Percentiles rank a stretch among this genome's conserved stretches.
These are phyloP conservation scores for Drosophila chauvacae DNA, from an alignment of 1,140 invertebrate species.

Conservation along the genomic window DNA sequence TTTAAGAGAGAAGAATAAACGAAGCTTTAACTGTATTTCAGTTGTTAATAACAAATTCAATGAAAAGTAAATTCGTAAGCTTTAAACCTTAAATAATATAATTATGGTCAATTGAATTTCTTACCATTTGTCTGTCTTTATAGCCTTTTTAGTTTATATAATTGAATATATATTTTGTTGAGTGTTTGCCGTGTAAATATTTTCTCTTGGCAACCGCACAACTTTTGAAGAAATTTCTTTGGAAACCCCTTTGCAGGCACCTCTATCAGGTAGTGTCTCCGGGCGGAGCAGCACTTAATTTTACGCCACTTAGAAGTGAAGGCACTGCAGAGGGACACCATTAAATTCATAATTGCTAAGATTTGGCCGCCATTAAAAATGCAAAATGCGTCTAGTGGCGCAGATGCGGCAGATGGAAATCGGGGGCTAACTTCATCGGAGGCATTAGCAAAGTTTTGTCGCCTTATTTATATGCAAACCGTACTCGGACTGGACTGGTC, in stretches of 20 bases:
- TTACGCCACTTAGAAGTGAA: constrained; percentile 13
- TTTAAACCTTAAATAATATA: background rate
- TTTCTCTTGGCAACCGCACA: constrained; percentile 15
- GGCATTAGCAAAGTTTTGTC: constrained; percentile 59
- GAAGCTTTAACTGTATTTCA: background rate
- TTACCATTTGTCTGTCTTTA: background rate
- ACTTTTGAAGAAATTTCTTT: background rate
- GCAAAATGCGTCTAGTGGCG: constrained; percentile 48
- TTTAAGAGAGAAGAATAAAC: background rate
- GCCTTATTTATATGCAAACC: constrained; percentile 65
- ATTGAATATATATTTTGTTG: background rate
- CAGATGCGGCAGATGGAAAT: constrained; percentile 29
- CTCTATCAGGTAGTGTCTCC: constrained; percentile 14
- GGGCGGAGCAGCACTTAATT: constrained; percentile 3
- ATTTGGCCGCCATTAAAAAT: constrained; percentile 60
- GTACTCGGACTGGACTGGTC: constrained; percentile 16
- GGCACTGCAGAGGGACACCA: constrained; percentile 16
- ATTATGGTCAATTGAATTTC: background rate
- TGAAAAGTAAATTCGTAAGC: background rate
- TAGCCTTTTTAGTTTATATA: background rate
- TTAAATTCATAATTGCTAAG: constrained; percentile 53
- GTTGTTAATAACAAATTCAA: background rate
- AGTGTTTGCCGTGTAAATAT: constrained; percentile 24
- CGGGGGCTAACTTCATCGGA: constrained; percentile 53
- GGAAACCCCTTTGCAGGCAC: constrained; percentile 9